phyloP scores from a whole-genome alignment of 2,113 vertebrate species.

The Tragelaphus imberbis region DNA sequence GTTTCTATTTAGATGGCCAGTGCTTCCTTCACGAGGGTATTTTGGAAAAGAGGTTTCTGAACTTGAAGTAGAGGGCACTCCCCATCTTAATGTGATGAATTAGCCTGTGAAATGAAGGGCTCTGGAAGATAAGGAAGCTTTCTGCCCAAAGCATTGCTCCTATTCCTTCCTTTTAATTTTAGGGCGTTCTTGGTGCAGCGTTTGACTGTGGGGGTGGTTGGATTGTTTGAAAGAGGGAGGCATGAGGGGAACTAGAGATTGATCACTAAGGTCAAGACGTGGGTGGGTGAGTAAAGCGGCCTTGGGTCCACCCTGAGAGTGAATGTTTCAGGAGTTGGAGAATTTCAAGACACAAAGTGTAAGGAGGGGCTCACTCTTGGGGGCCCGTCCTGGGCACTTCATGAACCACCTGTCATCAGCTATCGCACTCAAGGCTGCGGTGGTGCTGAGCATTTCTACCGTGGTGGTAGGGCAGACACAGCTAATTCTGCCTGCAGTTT shows the following conservation, averaged over 20 bases:
- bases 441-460: fast-evolving
- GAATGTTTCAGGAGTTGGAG: background rate
- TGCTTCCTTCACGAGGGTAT: background rate
- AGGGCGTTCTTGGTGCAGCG: background rate
- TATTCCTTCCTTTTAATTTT: background rate
- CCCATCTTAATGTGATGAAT: background rate
- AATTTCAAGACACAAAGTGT: background rate
- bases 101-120: background rate
- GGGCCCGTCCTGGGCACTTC: fast-evolving
- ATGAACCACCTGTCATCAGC: background rate
- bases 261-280: fast-evolving
- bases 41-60: background rate
- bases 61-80: background rate
- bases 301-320: fast-evolving
- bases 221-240: background rate
- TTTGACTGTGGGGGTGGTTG: background rate
- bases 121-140: background rate
- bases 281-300: background rate
- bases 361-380: background rate
- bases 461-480: fast-evolving
- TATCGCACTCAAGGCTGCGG: fast-evolving
- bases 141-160: background rate
- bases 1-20: background rate
- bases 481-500: too few relatives aligned
- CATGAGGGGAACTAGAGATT: background rate